A percentile compares a stretch with the other conserved stretches of the same genome.
phyloP scores from a whole-genome alignment of 2,797 vertebrate genomes.

The Sarcophilus harrisii region DNA sequence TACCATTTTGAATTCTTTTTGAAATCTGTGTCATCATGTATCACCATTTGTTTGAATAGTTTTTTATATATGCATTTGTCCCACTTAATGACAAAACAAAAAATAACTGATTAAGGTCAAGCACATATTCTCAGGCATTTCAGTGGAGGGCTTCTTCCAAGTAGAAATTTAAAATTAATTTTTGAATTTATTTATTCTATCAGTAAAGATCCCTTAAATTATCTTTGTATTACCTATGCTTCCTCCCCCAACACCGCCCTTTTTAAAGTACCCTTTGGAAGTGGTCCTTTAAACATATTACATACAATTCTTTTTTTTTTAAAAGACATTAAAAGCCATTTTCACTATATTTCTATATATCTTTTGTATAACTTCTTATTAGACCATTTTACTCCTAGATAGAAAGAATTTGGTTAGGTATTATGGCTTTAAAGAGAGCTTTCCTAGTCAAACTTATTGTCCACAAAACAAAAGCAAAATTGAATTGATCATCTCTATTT shows the following conservation, averaged over 20 bases:
- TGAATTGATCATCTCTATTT: background rate
- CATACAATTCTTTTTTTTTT: no score
- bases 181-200: background rate
- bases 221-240: no score
- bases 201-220: background rate
- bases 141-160: background rate
- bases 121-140: background rate
- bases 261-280: no score
- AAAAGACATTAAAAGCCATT: no score
- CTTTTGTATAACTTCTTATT: no score
- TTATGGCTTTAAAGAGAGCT: no score
- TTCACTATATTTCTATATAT: no score
- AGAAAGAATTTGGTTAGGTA: no score
- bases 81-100: background rate
- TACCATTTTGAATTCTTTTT: background rate
- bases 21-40: background rate
- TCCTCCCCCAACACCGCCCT: no score
- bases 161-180: background rate
- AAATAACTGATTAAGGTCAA: background rate
- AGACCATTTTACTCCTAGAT: no score
- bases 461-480: background rate
- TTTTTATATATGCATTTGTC: background rate
- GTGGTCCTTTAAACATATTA: no score
- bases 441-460: background rate
- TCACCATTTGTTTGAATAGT: background rate